Conservation (phyloP, 2,888 invertebrate species). For the Cataglyphis livida region DNA sequence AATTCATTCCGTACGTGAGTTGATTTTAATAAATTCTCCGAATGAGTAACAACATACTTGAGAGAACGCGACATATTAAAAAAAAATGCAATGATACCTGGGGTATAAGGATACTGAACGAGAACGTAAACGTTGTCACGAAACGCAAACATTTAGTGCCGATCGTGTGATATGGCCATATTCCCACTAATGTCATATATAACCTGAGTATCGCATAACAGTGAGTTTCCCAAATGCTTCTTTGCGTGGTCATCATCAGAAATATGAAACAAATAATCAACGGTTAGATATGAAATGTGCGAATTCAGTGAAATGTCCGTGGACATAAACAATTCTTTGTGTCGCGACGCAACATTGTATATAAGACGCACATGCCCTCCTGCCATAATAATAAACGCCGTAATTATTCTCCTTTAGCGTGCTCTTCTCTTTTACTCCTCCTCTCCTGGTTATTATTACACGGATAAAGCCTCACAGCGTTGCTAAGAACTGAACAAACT, state of each 20-base stretch:
- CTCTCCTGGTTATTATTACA: not conserved
- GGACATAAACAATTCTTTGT: not conserved
- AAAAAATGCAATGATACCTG: slow-evolving; percentile 13
- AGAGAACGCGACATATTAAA: not conserved
- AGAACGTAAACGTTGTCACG: slow-evolving; percentile 5
- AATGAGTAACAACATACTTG: not conserved
- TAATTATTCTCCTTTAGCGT: too few relatives aligned
- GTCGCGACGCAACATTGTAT: not conserved
- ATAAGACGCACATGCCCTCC: not conserved
- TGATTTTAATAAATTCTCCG: not conserved
- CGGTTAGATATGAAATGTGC: not conserved
- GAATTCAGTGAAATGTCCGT: not conserved
- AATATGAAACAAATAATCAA: not conserved
- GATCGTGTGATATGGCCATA: slow-evolving; percentile 20
- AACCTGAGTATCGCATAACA: not conserved
- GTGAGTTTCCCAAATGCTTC: slow-evolving; percentile 17
- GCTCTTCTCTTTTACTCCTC: not conserved
- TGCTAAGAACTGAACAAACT: not conserved
- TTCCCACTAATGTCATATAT: slow-evolving; percentile 3
- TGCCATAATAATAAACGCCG: not conserved
- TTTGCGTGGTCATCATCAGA: not conserved
- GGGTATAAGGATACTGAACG: slow-evolving; percentile 13
- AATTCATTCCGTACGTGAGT: not conserved
- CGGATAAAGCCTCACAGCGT: not conserved
- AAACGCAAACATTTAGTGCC: not conserved